Evolutionary conservation across 1,140 invertebrate genomes (phyloP), one percentile per base, ranked within the genome.

Genomic region (Aphidius gifuensis): DNA sequence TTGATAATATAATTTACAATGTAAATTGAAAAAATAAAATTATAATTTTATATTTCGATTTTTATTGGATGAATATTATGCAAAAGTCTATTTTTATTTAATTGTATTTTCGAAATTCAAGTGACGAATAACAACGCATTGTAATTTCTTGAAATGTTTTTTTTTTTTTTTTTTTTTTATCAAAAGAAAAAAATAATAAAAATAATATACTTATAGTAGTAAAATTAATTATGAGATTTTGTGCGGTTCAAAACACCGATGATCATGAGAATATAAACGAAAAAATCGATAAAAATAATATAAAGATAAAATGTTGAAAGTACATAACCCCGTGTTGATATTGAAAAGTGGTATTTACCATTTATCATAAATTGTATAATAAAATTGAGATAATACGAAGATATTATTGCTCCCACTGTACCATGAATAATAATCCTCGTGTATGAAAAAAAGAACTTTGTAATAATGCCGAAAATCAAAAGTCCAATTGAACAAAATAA

Each of bases 301-400:
- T 97, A 97, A 0, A 98, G 79, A 73, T 90, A 96, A 1, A 98
- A 83, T 4, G 94, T 90, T 45, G 94, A 96, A 72, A 97, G 94
- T 46, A 98, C 92, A 74, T 99, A 98, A 70, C 98, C 96, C 75
- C 98, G 96, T 0, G 96, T 94, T 1, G 94, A 97, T 32, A 98
- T 85, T 0, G 90, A 87, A 80, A 92, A 95, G 73, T 92, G 92
- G 77, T 97, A 94, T 11, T 90, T 90, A 6, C 94, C 94, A 58
- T 93, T 94, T 76, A 98, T 85, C 90, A 99, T 95, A 71, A 97
- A 74, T 77, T 99, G 96, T 0, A 95, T 98, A 78, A 98, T 96
- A 72, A 94, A 93, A 4, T 97, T 86, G 9, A 97, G 80, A 81
- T 96, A 97, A 4, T 93, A 71, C 6, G 87, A 91, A 72, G 94